These are phyloP conservation scores for Etheostoma cragini DNA, from an alignment of 2,113 vertebrate genomes.

Conservation along the genomic window DNA sequence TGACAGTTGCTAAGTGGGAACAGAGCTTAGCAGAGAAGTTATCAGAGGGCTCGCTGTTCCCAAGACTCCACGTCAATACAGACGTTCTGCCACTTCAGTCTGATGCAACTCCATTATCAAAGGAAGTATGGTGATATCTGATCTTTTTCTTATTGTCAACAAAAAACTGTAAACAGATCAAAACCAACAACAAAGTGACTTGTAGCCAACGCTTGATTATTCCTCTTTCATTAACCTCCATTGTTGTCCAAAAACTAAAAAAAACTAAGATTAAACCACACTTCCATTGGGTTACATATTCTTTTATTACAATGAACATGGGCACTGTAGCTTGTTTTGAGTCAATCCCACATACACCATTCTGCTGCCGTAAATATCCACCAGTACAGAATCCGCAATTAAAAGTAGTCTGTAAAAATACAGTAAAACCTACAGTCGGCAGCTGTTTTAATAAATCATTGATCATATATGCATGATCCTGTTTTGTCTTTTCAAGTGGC, in stretches of 20 bases:
- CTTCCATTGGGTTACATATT: neutral
- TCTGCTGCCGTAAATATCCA: neutral
- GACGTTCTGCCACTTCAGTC: neutral
- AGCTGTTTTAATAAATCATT: neutral
- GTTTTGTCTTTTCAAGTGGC: neutral
- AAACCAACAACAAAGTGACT: neutral
- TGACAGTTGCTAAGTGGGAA: neutral
- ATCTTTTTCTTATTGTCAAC: neutral
- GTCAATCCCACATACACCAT: neutral
- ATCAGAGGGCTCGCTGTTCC: conserved; percentile 3
- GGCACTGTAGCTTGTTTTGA: neutral
- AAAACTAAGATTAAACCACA: neutral
- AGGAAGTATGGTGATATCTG: neutral
- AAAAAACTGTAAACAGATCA: neutral
- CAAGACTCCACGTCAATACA: neutral
- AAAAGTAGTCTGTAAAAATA: neutral
- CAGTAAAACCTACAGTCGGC: neutral
- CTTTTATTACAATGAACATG: neutral
- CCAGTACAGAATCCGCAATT: neutral
- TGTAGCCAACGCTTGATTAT: neutral
- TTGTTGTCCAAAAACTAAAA: neutral
- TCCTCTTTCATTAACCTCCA: neutral
- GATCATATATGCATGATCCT: neutral
- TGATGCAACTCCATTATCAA: neutral
- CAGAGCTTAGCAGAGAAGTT: neutral